phyloP scores from a whole-genome alignment of 2,888 invertebrate genomes.

The Sinopyrophorus schimmeli region DNA sequence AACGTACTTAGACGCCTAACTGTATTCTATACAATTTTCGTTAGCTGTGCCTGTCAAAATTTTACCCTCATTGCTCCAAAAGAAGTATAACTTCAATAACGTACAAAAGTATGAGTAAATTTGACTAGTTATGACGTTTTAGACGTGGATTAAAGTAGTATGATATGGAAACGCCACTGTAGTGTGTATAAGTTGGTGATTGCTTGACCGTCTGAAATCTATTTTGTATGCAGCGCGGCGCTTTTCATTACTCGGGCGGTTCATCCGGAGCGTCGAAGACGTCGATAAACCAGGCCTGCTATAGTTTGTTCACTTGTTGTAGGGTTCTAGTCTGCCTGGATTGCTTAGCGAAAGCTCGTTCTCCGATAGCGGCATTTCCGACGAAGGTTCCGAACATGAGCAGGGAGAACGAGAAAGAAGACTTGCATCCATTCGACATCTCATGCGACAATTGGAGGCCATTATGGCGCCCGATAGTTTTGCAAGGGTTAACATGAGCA shows the following conservation, averaged over 20 bases:
- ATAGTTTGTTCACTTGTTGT: conserved; percentile 50
- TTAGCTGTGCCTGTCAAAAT: no score
- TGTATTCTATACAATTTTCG: no score
- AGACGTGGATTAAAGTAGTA: conserved; percentile 16
- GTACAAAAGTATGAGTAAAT: no score
- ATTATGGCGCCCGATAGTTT: conserved; percentile 69
- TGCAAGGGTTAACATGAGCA: conserved; percentile 66
- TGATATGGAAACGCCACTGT: conserved; percentile 24
- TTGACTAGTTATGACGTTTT: conserved; percentile 9
- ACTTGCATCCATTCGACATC: conserved; percentile 66
- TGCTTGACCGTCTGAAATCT: conserved; percentile 46
- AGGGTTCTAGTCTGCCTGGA: conserved; percentile 57
- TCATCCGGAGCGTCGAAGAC: conserved; percentile 50
- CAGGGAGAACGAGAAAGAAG: conserved; percentile 68
- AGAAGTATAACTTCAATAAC: no score
- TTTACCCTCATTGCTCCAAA: no score
- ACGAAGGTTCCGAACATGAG: conserved; percentile 72
- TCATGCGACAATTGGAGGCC: conserved; percentile 69
- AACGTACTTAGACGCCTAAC: no score
- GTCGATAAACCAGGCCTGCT: conserved; percentile 48
- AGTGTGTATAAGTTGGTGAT: conserved; percentile 31
- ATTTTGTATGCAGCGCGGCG: conserved; percentile 63
- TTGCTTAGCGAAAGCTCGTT: conserved; percentile 62
- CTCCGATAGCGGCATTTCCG: conserved; percentile 79
- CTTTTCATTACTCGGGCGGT: conserved; percentile 63